phyloP scores from a whole-genome alignment of 1,140 invertebrate genomes.

The Paracyclopina nana region DNA sequence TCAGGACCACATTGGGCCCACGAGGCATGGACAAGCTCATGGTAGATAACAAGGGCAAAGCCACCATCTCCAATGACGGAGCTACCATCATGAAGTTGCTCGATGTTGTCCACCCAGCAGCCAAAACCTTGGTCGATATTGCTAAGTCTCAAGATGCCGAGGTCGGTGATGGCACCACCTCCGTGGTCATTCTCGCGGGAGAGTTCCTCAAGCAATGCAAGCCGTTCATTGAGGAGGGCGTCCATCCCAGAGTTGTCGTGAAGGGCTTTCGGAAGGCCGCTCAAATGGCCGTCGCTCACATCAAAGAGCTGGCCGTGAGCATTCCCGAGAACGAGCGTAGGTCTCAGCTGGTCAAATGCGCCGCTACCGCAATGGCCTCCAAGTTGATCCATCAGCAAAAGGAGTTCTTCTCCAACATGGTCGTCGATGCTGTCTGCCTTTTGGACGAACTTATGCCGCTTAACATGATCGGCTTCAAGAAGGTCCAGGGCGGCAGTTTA shows the following conservation, averaged over 20 bases:
- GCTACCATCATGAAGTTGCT: constrained; percentile 95
- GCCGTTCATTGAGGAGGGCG: constrained; percentile 85
- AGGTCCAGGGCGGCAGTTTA: constrained; percentile 79
- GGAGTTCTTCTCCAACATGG: constrained; percentile 88
- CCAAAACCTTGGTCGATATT: constrained; percentile 92
- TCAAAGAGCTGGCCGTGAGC: constrained; percentile 63
- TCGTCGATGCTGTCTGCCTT: constrained; percentile 85
- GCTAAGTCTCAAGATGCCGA: constrained; percentile 71
- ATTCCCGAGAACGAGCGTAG: constrained; percentile 35
- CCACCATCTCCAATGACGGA: constrained; percentile 97
- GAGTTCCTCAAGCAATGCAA: constrained; percentile 91
- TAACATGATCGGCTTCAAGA: constrained; percentile 99
- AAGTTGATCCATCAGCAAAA: constrained; percentile 90
- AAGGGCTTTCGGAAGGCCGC: constrained; percentile 42
- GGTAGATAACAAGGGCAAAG: constrained; percentile 61
- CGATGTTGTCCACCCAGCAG: constrained; percentile 93
- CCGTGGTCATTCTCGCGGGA: constrained; percentile 79
- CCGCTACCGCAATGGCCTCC: constrained; percentile 83
- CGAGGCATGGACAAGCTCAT: constrained; percentile 99
- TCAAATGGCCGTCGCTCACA: constrained; percentile 55
- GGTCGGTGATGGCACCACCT: constrained; percentile 96
- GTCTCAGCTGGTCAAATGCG: constrained; percentile 73
- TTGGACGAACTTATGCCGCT: constrained; percentile 82
- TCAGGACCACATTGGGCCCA: constrained; percentile 88
- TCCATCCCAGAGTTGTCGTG: constrained; percentile 45